These are phyloP conservation scores for Idris sp. DNA, from an alignment of 1,140 invertebrate species.

Conservation along the genomic window DNA sequence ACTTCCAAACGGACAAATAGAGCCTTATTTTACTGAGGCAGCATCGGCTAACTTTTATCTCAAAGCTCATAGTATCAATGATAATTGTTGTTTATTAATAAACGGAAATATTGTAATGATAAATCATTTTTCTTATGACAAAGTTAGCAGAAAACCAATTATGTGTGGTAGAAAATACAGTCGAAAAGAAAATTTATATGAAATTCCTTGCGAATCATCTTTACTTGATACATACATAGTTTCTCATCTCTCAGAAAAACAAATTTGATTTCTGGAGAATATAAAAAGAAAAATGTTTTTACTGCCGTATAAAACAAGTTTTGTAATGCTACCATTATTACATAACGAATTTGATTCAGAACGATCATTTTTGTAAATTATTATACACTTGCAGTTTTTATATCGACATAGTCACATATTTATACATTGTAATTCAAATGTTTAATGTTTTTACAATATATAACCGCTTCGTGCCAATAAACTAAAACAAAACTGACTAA, in stretches of 20 bases:
- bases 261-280: background rate
- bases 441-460: too few species aligned
- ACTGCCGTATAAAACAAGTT: background rate
- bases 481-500: too few species aligned
- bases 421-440: too few species aligned
- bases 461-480: too few species aligned
- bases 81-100: background rate
- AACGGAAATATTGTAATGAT: background rate
- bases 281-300: slow-evolving; percentile 11
- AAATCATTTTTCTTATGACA: background rate
- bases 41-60: background rate
- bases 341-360: slow-evolving; percentile 1
- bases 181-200: slow-evolving; percentile 4
- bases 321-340: slow-evolving; percentile 1
- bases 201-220: slow-evolving; percentile 3
- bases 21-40: background rate
- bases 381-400: too few species aligned
- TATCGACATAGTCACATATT: too few species aligned
- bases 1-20: background rate
- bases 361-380: background rate
- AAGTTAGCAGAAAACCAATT: background rate
- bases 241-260: background rate
- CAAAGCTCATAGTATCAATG: background rate
- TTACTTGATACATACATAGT: slow-evolving; percentile 1
- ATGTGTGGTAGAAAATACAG: background rate